Base-by-base conservation (phyloP, 1,140 invertebrate species). In the Eurosta solidaginis region DNA sequence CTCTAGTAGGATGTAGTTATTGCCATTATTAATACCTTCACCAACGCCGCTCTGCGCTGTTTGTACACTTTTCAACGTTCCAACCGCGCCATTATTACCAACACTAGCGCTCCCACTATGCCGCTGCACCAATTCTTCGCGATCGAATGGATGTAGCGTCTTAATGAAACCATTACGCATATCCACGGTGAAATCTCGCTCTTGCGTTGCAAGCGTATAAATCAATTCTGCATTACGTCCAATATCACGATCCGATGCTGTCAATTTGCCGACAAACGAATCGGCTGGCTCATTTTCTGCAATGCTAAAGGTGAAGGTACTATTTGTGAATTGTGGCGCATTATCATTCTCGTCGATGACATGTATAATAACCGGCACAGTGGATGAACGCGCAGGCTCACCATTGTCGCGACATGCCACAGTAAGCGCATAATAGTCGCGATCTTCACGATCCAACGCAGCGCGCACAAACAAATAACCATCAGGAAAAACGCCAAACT, bases 311-410 rank as follows among this genome's bases (percentile, higher is more conserved):
- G 92, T 92, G 83, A 96, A 96, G 3, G 94, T 96, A 5, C 92
- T 92, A 82, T 97, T 97, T 1, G 92, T 93, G 85, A 96, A 96
- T 83, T 94, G 91, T 0, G 98, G 98, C 20, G 93, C 91, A 85
- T 99, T 98, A 87, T 99, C 97, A 87, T 99, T 99, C 87, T 97
- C 97, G 89, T 99, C 98, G 42, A 96, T 93, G 2, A 99, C 92
- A 84, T 97, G 94, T 52, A 99, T 93, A 2, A 96, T 92, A 0
- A 98, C 92, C 1, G 95, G 93, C 0, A 96, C 95, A 5, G 93
- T 90, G 0, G 96, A 96, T 49, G 92, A 94, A 79, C 95, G 90
- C 2, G 91, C 89, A 1, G 94, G 93, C 40, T 88, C 87, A 0
- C 96, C 96, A 54, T 93, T 90, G 88, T 97, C 96, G 45, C 88